A percentile compares a stretch with the other conserved stretches of the same genome.
Conservation (phyloP, 2,888 invertebrate genomes). For the Sialis lutaria region DNA sequence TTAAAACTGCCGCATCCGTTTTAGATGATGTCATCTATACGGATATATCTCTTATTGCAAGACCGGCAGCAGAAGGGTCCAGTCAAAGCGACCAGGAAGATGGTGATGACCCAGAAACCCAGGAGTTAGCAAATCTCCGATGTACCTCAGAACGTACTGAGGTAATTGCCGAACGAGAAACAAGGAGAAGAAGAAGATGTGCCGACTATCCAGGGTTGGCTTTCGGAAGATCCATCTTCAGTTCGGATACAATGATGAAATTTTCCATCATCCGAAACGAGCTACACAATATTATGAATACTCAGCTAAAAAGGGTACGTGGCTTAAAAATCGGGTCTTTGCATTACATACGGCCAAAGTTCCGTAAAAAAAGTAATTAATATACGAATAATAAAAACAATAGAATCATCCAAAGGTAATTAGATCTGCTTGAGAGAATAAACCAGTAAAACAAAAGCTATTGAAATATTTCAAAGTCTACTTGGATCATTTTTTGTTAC, state of each 20-base stretch:
- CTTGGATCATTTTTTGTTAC: too few relatives aligned
- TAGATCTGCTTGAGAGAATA: neutral
- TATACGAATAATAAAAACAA: neutral
- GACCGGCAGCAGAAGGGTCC: conserved; percentile 27
- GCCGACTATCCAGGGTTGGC: conserved; percentile 86
- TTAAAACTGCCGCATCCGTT: conserved; percentile 28
- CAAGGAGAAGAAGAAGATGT: conserved; percentile 56
- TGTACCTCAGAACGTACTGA: conserved; percentile 83
- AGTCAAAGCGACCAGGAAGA: conserved; percentile 35
- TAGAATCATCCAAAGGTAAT: neutral
- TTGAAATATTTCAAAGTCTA: too few relatives aligned
- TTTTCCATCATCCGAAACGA: conserved; percentile 94
- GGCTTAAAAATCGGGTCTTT: too few relatives aligned
- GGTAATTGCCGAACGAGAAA: conserved; percentile 71
- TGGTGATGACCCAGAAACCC: conserved; percentile 61
- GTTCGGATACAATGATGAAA: conserved; percentile 95
- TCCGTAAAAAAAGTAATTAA: neutral
- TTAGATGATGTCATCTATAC: conserved; percentile 23
- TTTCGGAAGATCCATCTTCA: conserved; percentile 82
- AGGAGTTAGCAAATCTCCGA: conserved; percentile 65
- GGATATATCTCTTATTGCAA: conserved; percentile 22
- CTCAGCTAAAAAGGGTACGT: conserved; percentile 92
- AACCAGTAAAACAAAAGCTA: neutral
- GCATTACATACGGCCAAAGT: too few relatives aligned
- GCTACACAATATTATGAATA: conserved; percentile 92